A percentile compares a stretch with the other conserved stretches of the same genome.
Evolutionary conservation across 64 coral and sea anemone genomes (phyloP).

Genomic region (Platygyra sinensis): DNA sequence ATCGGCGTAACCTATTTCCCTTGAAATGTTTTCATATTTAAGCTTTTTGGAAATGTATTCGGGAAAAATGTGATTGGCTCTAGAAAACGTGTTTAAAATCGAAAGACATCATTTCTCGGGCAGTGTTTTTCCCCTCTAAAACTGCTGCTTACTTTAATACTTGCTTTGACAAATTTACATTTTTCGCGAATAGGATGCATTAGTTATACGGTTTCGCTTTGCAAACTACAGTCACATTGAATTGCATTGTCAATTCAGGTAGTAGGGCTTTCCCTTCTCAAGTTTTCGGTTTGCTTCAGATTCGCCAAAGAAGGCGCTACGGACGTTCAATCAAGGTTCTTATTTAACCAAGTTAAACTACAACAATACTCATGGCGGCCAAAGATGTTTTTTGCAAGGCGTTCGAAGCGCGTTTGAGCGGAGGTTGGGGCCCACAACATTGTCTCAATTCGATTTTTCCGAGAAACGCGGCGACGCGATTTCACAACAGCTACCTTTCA

Average conservation of each 20-base stretch:
- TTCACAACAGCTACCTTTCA: too few relatives aligned
- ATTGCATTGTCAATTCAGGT: neutral
- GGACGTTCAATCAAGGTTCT: neutral
- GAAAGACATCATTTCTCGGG: neutral
- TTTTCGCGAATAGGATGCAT: neutral
- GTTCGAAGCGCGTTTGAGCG: neutral
- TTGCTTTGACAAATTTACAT: neutral
- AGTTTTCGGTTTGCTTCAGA: neutral
- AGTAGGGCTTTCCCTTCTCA: neutral
- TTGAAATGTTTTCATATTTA: neutral
- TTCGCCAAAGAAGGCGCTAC: neutral
- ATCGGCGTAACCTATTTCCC: neutral
- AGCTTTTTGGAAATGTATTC: neutral
- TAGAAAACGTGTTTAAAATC: neutral
- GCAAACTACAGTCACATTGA: neutral
- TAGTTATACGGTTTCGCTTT: neutral
- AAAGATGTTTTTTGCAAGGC: neutral
- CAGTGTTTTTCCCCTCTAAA: neutral
- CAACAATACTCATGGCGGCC: too few relatives aligned
- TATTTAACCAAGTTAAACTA: neutral
- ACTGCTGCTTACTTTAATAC: neutral
- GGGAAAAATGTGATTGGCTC: neutral
- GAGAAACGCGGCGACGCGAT: too few relatives aligned
- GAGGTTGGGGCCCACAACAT: neutral
- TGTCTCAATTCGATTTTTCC: too few relatives aligned